Evolutionary conservation across 2,113 vertebrate species (phyloP), one percentile per base, ranked within the genome.

Genomic region (Cromileptes altivelis): DNA sequence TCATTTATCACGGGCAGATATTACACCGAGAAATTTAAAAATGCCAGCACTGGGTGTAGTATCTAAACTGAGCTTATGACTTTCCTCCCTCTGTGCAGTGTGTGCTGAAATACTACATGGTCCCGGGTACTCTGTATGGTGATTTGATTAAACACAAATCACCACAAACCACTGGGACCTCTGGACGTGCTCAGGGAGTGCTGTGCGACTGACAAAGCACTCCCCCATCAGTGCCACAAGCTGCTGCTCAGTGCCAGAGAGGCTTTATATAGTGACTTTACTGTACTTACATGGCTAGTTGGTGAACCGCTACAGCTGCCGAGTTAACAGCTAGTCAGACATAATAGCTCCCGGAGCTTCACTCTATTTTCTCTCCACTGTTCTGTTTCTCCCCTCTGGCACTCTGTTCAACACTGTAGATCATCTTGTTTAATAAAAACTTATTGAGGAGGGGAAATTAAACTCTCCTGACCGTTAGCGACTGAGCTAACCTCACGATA

Each of bases 361-460:
- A 13, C 17, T 18, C 4, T 21, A 1, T 47, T 33, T 21, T 21
- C 37, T 65, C 56, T 62, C 30, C 21, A 7, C 33, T 30, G 49
- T 27, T 55, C 33, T 56, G n/a, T 40, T 30, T 25, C 23, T 25
- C 23, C 12, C 40, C 23, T 4, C 19, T n/a, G 12, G 10, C 47
- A 40, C 27, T 63, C 8, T 30, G 10, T 37, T 25, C 4, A 71
- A 52, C 25, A 17, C n/a, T 5, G 10, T 40, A 19, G 17, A 63
- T n/a, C 67, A 53, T 53, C 37, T 61, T 37, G 42, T 45, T 45
- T 3, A 45, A 45, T 50, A 25, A 40, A 42, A 70, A 10, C 17
- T 53, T 42, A 57, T 50, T 70, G 25, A 52, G 7, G n/a, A 55
- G n/a, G 70, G 60, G 64, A 27, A 19, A 55, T 56, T 45, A 76